A percentile compares a stretch with the other conserved stretches of the same genome.
phyloP scores from a whole-genome alignment of 2,797 vertebrate genomes.

The Syndactyla subalaris region DNA sequence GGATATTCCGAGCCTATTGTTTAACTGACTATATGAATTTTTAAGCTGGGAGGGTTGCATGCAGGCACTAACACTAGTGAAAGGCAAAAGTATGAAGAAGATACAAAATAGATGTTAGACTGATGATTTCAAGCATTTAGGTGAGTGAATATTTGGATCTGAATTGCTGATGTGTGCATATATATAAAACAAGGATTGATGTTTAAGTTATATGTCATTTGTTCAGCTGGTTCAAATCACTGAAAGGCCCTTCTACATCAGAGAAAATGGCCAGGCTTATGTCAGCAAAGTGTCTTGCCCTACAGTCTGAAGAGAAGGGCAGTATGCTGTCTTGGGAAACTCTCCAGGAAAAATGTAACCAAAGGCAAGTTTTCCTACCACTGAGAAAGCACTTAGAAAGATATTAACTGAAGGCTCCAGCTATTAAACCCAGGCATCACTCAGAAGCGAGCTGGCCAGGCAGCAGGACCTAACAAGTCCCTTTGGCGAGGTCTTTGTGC shows the following conservation, averaged over 20 bases:
- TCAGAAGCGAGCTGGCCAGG: background rate
- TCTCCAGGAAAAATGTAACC: background rate
- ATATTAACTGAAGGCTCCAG: background rate
- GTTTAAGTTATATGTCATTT: background rate
- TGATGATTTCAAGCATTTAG: background rate
- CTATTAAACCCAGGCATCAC: background rate
- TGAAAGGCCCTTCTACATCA: background rate
- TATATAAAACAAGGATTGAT: background rate
- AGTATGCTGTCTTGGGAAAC: background rate
- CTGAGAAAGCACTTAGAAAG: background rate
- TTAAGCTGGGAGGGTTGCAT: background rate
- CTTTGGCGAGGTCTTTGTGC: background rate
- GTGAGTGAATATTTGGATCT: background rate
- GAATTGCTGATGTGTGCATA: background rate
- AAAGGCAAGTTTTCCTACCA: background rate
- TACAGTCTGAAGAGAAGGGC: background rate
- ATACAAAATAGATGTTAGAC: background rate
- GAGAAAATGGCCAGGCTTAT: background rate
- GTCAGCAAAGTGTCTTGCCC: background rate
- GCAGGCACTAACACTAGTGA: background rate
- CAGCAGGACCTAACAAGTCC: background rate
- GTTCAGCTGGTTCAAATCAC: background rate
- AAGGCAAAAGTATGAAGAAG: background rate
- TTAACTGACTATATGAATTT: constrained; percentile 24
- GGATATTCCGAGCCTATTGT: constrained; percentile 1